These are phyloP conservation scores for Dasyornis broadbenti DNA, from an alignment of 2,113 vertebrate species.

Conservation along the genomic window DNA sequence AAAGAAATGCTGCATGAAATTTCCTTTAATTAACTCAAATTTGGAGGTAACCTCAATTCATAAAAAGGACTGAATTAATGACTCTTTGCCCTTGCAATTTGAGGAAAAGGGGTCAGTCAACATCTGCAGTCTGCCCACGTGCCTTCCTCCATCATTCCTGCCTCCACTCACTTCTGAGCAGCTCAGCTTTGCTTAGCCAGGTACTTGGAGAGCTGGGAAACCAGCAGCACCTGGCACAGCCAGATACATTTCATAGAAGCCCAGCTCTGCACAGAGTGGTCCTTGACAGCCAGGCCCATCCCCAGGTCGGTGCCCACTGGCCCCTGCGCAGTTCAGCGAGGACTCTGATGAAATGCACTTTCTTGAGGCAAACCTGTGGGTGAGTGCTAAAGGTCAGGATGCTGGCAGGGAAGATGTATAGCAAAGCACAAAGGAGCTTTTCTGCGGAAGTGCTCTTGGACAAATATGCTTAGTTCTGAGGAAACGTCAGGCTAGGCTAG, in stretches of 20 bases:
- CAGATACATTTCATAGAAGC: not conserved
- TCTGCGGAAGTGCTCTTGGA: slow-evolving; percentile 36
- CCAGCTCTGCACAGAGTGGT: not conserved
- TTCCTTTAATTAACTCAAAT: not conserved
- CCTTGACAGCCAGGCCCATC: not conserved
- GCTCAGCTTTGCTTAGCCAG: not conserved
- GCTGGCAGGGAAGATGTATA: not conserved
- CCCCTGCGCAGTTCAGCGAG: fast-evolving
- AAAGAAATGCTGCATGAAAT: not conserved
- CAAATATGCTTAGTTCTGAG: not conserved
- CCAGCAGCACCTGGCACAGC: not conserved
- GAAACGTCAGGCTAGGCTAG: not conserved
- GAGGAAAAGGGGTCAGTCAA: fast-evolving
- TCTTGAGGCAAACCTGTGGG: not conserved
- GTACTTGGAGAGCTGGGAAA: not conserved
- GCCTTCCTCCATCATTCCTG: not conserved
- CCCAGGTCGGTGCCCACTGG: fast-evolving
- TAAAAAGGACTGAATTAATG: not conserved
- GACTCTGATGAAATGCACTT: not conserved
- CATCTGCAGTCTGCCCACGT: not conserved
- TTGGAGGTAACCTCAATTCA: not conserved
- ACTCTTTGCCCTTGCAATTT: not conserved
- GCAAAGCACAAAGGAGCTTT: slow-evolving; percentile 24
- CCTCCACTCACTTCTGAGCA: not conserved
- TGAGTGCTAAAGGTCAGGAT: slow-evolving; percentile 26